These are phyloP conservation scores for Microcebus murinus DNA, from an alignment of 2,113 vertebrate genomes.

Conservation along the genomic window DNA sequence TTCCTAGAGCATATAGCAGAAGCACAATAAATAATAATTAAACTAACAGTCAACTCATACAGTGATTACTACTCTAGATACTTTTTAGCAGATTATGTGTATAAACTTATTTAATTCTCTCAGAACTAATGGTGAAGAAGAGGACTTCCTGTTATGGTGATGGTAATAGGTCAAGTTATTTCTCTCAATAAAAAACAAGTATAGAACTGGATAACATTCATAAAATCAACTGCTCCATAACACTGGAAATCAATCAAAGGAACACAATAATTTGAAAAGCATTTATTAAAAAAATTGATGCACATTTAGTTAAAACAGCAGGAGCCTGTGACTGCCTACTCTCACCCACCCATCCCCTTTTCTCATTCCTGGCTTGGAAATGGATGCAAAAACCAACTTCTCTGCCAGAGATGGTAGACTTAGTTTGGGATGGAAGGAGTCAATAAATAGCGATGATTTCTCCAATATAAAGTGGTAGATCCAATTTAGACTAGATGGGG, in stretches of 20 bases:
- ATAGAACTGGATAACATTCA: not conserved
- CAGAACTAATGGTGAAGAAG: not conserved
- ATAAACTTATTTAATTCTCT: not conserved
- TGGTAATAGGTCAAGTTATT: not conserved
- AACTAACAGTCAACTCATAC: not conserved
- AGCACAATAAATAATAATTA: not conserved
- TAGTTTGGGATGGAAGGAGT: not conserved
- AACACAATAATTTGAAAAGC: not conserved
- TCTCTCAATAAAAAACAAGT: not conserved
- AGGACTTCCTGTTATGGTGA: not conserved
- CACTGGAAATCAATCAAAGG: not conserved
- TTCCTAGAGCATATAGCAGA: not conserved
- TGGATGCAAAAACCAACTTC: not conserved
- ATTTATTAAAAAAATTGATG: slow-evolving; percentile 2
- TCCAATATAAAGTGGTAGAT: not conserved
- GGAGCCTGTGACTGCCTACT: not conserved
- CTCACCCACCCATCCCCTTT: not conserved
- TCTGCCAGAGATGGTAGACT: not conserved
- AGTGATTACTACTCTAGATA: not conserved
- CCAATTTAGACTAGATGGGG: not conserved
- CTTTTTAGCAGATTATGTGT: not conserved
- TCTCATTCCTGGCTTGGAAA: not conserved
- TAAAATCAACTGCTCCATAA: not conserved
- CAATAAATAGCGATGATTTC: not conserved
- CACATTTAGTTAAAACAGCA: not conserved